Percentiles rank a stretch among this genome's conserved stretches.
phyloP scores from a whole-genome alignment of 2,888 invertebrate species.

The Eledone cirrhosa region DNA sequence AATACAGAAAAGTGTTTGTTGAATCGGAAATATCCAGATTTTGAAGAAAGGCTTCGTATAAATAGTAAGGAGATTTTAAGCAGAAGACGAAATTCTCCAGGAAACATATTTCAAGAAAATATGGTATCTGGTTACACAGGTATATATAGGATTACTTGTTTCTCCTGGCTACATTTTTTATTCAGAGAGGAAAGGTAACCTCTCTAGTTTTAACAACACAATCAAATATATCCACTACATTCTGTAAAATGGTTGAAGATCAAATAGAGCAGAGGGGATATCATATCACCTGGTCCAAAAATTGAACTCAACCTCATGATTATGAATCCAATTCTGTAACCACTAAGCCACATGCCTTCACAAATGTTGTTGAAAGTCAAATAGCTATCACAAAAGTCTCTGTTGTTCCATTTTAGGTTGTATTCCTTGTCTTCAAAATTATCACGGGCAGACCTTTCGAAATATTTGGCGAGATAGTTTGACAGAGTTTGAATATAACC shows the following conservation, averaged over 20 bases:
- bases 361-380: too few relatives aligned
- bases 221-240: too few relatives aligned
- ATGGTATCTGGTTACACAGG: slow-evolving; percentile 62
- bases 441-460: slow-evolving; percentile 57
- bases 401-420: slow-evolving; percentile 46
- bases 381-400: too few relatives aligned
- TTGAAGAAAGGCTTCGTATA: slow-evolving; percentile 29
- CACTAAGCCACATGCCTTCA: not conserved
- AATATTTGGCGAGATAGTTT: slow-evolving; percentile 55
- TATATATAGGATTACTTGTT: slow-evolving; percentile 30
- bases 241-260: too few relatives aligned
- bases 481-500: slow-evolving; percentile 55
- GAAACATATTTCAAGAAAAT: slow-evolving; percentile 55
- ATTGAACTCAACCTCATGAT: too few relatives aligned
- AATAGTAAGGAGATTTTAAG: slow-evolving; percentile 39
- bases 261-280: too few relatives aligned
- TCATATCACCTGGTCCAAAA: too few relatives aligned
- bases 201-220: not conserved
- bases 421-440: slow-evolving; percentile 57
- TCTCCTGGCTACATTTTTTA: too few relatives aligned
- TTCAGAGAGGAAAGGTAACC: not conserved
- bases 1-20: slow-evolving; percentile 28
- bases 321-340: too few relatives aligned
- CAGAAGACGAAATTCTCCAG: slow-evolving; percentile 53
- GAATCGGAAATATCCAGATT: too few relatives aligned